Base-by-base conservation (phyloP, 2,888 invertebrate genomes). In the Melanotus villosus region DNA sequence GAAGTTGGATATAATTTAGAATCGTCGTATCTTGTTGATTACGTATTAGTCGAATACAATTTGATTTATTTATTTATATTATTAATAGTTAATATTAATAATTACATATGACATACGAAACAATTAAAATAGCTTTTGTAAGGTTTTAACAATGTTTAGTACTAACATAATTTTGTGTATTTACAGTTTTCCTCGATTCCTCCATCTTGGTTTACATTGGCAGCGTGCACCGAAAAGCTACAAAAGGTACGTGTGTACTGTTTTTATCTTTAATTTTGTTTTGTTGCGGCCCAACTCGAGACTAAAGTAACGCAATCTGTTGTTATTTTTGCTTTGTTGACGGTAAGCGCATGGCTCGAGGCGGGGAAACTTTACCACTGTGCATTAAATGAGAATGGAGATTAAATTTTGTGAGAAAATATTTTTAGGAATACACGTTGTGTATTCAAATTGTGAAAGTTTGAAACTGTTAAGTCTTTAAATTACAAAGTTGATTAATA, bases 401-500 rank as follows among this genome's bases (percentile, higher is more conserved):
- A 74, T 76, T 74, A 75, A 75, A 75, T 75, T 74, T 72, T 57
- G 68, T 66, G 70, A 70, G 72, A 67, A 75, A 75, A 76, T 75
- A 75, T 75, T 75, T 73, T 69, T 64, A 67, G 75, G 66, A 74
- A 75, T 73, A 73, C 73, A 73, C 70, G 73, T 68, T 75, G 73
- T 75, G 75, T 74, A 75, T 75, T 77, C 73, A 77, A 77, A 76
- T 75, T 70, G 72, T 73, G 71, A 72, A 76, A 76, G 73, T 76
- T 76, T 73, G 30, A 72, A 72, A 75, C 73, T 73, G 70, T 68
- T 70, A 73, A 73, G 71, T 75, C 73, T 68, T 70, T 72, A 75
- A 76, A 76, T 74, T 74, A 75, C 69, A 68, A 74, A 75, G 73
- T 73, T 75, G 74, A 75, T 76, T 76, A 76, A 75, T 75, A 75